Percentiles rank a stretch among this genome's conserved stretches.
Evolutionary conservation across 2,113 vertebrate species (phyloP).

Genomic region (Odocoileus hemionus): DNA sequence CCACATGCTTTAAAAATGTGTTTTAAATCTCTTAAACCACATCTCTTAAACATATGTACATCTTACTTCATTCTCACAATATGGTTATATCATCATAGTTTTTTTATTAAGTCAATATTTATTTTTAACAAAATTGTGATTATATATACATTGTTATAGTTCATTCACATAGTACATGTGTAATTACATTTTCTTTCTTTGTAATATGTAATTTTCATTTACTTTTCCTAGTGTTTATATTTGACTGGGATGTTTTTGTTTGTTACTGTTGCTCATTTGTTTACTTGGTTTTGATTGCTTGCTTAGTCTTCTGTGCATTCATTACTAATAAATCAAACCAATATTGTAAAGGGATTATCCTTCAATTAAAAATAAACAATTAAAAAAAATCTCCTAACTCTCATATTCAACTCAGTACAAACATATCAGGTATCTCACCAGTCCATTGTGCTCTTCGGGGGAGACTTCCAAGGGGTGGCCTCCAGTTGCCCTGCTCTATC

Average conservation of each 20-base stretch:
- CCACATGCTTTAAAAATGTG: neutral
- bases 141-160: neutral
- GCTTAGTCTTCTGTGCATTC: neutral
- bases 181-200: neutral
- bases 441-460: neutral
- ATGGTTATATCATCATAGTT: neutral
- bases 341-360: neutral
- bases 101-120: neutral
- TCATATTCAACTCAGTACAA: neutral
- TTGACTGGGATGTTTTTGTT: neutral
- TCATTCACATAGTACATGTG: neutral
- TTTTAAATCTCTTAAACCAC: neutral
- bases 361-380: neutral
- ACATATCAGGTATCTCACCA: neutral
- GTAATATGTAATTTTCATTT: neutral
- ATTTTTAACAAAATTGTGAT: neutral
- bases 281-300: neutral
- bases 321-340: neutral
- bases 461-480: neutral
- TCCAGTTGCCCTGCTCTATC: neutral
- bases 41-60: neutral
- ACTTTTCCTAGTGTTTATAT: neutral
- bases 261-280: neutral
- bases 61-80: neutral
- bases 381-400: neutral